Conservation (phyloP, 2,797 vertebrate genomes). For the Malacoraja senta region DNA sequence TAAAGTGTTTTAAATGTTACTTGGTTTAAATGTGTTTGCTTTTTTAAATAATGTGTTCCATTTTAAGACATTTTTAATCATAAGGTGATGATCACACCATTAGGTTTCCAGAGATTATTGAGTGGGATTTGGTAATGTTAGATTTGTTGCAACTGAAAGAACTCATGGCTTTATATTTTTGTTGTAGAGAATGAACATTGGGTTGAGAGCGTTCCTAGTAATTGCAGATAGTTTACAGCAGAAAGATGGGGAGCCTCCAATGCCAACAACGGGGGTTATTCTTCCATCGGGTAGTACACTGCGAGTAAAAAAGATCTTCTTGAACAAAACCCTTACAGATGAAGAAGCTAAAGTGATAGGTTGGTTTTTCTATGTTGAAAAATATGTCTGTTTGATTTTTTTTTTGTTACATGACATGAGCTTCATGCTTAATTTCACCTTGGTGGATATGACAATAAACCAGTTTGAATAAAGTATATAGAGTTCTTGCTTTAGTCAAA, state of each 20-base stretch:
- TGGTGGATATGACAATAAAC: too few species aligned
- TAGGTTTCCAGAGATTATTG: not conserved
- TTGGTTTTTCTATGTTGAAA: constrained; percentile 49
- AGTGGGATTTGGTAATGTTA: not conserved
- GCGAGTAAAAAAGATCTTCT: constrained; percentile 97
- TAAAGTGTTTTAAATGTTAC: not conserved
- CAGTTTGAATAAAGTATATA: too few species aligned
- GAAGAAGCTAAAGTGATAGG: constrained; percentile 98
- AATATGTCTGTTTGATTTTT: not conserved
- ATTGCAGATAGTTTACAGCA: constrained; percentile 97
- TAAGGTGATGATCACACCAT: not conserved
- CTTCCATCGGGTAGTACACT: constrained; percentile 97
- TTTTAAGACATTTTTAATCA: constrained; percentile 17
- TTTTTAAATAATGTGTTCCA: not conserved
- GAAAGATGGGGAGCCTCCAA: constrained; percentile 94
- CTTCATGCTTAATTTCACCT: too few species aligned
- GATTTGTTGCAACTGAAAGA: not conserved
- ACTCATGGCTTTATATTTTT: not conserved
- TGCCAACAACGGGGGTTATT: constrained; percentile 94
- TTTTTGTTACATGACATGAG: too few species aligned
- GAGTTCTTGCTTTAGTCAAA: too few species aligned
- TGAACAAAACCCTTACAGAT: constrained; percentile 94
- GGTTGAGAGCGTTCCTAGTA: constrained; percentile 91
- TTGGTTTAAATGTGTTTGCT: not conserved
- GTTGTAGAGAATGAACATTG: constrained; percentile 92